Base-by-base conservation (phyloP, 2,888 invertebrate species). In the Ditylenchus weischeri region DNA sequence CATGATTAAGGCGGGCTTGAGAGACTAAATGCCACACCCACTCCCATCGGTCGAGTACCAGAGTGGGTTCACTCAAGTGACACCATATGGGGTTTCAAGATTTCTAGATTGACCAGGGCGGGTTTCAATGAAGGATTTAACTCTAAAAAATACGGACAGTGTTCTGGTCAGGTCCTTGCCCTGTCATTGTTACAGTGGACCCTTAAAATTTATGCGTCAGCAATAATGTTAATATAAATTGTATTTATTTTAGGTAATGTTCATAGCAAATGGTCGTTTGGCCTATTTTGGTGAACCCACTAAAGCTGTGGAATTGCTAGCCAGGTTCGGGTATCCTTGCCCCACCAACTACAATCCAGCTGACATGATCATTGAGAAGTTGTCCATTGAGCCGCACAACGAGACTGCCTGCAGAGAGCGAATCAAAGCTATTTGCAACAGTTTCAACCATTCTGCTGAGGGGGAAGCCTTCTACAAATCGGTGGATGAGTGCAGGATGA, bases 281-380 rank as follows among this genome's bases (percentile, higher is more conserved):
- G 93, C 92, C 2, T 87, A 83, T 76, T 82, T 93, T 75, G 95
- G 94, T 1, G 88, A 90, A 0, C 88, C 80, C 3, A 51, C 60
- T 13, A 72, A 76, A 38, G 73, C 78, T n/a, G 71, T 80, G 60
- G 72, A 74, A 35, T 74, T 79, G 69, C 76, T 81, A 72, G 71
- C 71, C 36, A 65, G 72, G 7, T 69, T 75, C 73, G 84, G 84
- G n/a, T 77, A 80, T 64, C 77, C 78, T 0, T 85, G 85, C 83
- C 93, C 93, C 0, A 88, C n/a, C n/a, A 92, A 92, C 83, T 93
- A 91, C 85, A 94, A 93, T 84, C 93, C 93, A 3, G 93, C 93
- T 0, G 94, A 95, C 85, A 92, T 91, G 84, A 93, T 90, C 84
- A 90, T 95, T 60, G 91, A 93, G 83, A 88, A 91, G 2, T 84